These are phyloP conservation scores for Nomada fucata DNA, from an alignment of 2,888 invertebrate genomes.

Conservation along the genomic window DNA sequence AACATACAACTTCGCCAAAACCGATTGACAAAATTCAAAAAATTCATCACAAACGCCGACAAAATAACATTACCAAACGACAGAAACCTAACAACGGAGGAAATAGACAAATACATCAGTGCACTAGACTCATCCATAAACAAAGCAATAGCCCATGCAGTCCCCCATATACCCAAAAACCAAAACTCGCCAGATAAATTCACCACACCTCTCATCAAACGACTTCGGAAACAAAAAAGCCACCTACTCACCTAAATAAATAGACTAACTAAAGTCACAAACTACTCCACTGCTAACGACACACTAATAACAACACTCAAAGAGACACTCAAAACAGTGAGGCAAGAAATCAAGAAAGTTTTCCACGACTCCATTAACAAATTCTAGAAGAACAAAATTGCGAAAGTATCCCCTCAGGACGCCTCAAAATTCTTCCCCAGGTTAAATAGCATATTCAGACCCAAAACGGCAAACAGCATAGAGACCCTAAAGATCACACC, in stretches of 20 bases:
- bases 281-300: no score
- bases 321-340: no score
- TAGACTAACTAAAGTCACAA: no score
- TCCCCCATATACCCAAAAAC: no score
- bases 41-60: background rate
- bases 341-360: no score
- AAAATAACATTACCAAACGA: slow-evolving; percentile 19
- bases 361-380: background rate
- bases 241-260: background rate
- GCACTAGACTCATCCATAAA: no score
- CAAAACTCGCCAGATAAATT: background rate
- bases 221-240: background rate
- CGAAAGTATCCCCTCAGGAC: background rate
- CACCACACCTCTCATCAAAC: background rate
- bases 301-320: no score
- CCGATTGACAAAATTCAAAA: slow-evolving; percentile 45
- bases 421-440: background rate
- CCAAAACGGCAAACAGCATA: background rate
- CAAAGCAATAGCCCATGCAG: no score
- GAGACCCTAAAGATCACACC: background rate
- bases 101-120: slow-evolving; percentile 11
- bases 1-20: slow-evolving; percentile 34
- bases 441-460: background rate
- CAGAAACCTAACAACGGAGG: slow-evolving; percentile 44
- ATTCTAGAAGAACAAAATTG: background rate